These are phyloP conservation scores for Artibeus lituratus DNA, from an alignment of 2,797 vertebrate genomes.

Conservation along the genomic window DNA sequence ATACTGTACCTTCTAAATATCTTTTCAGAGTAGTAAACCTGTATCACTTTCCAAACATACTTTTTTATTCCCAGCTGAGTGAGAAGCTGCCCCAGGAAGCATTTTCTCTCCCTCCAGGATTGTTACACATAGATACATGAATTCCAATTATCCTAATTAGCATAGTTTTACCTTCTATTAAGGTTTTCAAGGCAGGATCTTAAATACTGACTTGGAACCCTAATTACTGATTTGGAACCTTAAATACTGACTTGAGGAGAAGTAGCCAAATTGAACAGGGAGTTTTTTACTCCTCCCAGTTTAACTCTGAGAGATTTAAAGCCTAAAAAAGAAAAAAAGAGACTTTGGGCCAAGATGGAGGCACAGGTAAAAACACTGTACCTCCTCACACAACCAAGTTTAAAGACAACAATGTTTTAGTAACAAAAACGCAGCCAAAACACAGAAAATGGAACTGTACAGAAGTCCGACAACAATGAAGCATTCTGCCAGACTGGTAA, in stretches of 20 bases:
- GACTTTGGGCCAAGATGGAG: no score
- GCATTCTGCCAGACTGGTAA: no score
- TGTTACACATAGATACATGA: background rate
- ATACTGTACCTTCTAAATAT: background rate
- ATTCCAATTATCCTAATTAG: conserved; percentile 27
- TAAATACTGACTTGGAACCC: conserved; percentile 14
- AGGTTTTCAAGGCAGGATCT: background rate
- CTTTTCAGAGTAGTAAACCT: background rate
- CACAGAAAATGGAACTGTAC: no score
- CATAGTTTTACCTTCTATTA: background rate
- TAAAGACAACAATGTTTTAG: no score
- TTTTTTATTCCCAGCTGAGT: background rate
- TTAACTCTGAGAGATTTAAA: background rate
- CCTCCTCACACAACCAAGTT: no score
- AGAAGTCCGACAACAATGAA: no score
- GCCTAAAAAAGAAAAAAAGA: background rate
- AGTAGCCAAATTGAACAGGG: background rate
- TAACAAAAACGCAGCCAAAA: no score
- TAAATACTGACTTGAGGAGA: background rate
- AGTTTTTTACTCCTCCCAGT: background rate
- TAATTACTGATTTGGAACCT: background rate
- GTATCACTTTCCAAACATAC: background rate
- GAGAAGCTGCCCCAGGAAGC: background rate
- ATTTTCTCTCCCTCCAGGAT: background rate
- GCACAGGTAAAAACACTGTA: no score